Base-by-base conservation (phyloP, 37 sponge, comb jelly and placozoan genomes). In the Halichondria panicea region DNA sequence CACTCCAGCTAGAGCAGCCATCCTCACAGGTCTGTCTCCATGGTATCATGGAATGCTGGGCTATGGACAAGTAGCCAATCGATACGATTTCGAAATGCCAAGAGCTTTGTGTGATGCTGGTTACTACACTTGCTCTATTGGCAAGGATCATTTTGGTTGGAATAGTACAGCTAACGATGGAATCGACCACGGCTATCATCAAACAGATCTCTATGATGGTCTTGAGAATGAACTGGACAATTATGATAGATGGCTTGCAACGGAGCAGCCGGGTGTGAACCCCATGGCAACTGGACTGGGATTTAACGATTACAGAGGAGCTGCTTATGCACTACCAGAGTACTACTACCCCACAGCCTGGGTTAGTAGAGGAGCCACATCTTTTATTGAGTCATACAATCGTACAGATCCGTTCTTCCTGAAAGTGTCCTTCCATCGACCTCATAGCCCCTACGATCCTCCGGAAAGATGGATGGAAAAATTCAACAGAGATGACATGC, bases 41-140 rank as follows among this genome's bases (percentile, higher is more conserved):
- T 88, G 89, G 89, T 82, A 88, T 50, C 89, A 88, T 60, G 89
- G 89, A 11, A 88, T 88, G 89, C 79, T 88, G 0, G 89, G 84
- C 6, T 88, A 82, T 59, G 89, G 89, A 0, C 42, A 4, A 22
- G 48, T 88, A 7, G 83, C 89, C 32, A 53, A 38, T 18, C 55
- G 70, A 0, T 88, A 88, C 43, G 41, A 68, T 1, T 70, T 50
- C 35, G 89, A 88, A 42, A 57, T 88, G 50, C 84, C 89, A 18
- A 32, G 83, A 37, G 76, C 72, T 18, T 13, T 88, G 18, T 71
- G 80, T 41, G 24, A n/a, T 1, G 68, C 38, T 56, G 89, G 89
- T 31, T 88, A 83, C 71, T 73, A 65, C 24, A 54, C 89, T 3
- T 54, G 68, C 52, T 80, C 81, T 32, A 83, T 88, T 32, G 89